phyloP scores from a whole-genome alignment of 1,140 invertebrate species.

The Diploscapter pachys region DNA sequence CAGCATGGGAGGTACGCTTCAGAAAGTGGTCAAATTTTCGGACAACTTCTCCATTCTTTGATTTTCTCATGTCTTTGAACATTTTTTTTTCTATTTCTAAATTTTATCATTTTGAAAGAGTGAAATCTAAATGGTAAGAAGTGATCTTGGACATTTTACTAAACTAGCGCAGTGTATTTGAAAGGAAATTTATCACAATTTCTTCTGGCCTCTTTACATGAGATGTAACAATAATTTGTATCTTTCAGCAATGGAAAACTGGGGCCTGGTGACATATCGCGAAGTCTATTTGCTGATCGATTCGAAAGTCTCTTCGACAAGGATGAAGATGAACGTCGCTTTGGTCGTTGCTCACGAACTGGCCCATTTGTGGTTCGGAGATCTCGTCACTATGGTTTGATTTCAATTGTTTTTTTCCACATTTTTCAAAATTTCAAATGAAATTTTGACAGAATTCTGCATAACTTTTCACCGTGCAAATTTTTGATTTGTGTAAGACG shows the following conservation, averaged over 20 bases:
- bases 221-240: too few relatives aligned
- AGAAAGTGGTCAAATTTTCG: too few relatives aligned
- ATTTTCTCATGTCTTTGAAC: not conserved
- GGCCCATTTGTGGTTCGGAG: conserved; percentile 68
- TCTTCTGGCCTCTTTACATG: too few relatives aligned
- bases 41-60: not conserved
- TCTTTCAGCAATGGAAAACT: conserved; percentile 66
- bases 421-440: not conserved
- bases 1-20: conserved; percentile 39
- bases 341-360: conserved; percentile 82
- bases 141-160: too few relatives aligned
- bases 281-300: conserved; percentile 76
- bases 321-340: conserved; percentile 69
- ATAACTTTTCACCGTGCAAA: too few relatives aligned
- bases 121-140: too few relatives aligned
- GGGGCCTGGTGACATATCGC: conserved; percentile 86
- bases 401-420: not conserved
- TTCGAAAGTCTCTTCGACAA: conserved; percentile 66
- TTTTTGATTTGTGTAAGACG: too few relatives aligned
- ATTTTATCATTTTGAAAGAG: too few relatives aligned
- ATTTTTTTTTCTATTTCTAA: conserved; percentile 43
- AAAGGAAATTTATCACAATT: too few relatives aligned
- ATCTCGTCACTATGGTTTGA: conserved; percentile 56
- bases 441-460: too few relatives aligned
- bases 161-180: too few relatives aligned